Evolutionary conservation across 2,113 vertebrate genomes (phyloP), one percentile per base, ranked within the genome.

Genomic region (Ailuropoda melanoleuca): DNA sequence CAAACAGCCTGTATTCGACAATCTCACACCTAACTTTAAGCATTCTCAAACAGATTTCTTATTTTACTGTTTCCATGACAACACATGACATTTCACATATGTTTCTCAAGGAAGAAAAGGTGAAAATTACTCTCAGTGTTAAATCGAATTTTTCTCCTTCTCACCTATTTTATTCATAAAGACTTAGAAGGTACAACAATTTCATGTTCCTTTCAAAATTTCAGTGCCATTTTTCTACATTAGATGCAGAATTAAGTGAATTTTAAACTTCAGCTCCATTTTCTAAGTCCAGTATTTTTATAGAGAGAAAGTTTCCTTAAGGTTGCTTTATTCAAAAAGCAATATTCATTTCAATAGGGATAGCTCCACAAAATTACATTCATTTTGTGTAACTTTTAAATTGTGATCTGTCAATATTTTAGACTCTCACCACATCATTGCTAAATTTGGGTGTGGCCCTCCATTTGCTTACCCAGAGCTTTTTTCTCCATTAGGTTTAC

Each of bases 11-110:
- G 23, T 93, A 96, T 97, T 97, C 98, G 95, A 95, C 95, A 97
- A 78, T 93, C 37, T 96, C 89, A 68, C 81, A 92, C 80, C 12
- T 53, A 95, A 92, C 64, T 98, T 87, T 74, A 58, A 94, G 88
- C 37, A 82, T 86, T 96, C n/a, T 15, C 78, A 98, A 98, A 97
- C 85, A 72, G 91, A 97, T 95, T 97, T 97, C 88, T 97, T 98
- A 98, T 98, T 98, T 98, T 96, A 94, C 98, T 92, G 98, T 99
- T 99, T 98, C 98, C 98, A 98, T 99, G 98, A 98, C 98, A 98
- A 98, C 98, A 96, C 26, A 97, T 98, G 97, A 97, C 97, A 95
- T 98, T 98, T 98, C 88, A 95, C 53, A 68, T 89, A 83, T 66
- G 64, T 95, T 97, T 97, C 97, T 83, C 77, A 93, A 97, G 93